phyloP scores from a whole-genome alignment of 1,140 invertebrate genomes.

The Pseudomyrmex flavicornis region DNA sequence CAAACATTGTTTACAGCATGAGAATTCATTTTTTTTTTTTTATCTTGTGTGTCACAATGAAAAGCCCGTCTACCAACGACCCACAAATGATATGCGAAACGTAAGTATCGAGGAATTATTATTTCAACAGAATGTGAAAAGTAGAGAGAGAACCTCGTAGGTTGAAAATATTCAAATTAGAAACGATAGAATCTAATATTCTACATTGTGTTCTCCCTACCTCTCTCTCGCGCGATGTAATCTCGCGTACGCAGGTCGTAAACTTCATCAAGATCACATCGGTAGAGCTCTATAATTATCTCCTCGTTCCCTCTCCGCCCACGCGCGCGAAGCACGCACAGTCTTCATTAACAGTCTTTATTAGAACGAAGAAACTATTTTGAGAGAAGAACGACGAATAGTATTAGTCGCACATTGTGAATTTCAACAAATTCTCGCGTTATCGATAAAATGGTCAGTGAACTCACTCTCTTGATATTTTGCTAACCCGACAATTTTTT shows the following conservation, averaged over 20 bases:
- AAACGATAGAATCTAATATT: no score
- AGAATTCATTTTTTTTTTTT: no score
- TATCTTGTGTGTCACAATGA: neutral
- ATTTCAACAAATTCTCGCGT: constrained; percentile 52
- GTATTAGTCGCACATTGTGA: constrained; percentile 34
- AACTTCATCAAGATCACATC: constrained; percentile 52
- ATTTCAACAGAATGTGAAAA: neutral
- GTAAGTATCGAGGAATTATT: constrained; percentile 19
- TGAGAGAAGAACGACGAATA: constrained; percentile 54
- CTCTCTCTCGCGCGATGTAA: neutral
- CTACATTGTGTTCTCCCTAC: no score
- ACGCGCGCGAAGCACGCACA: constrained; percentile 60
- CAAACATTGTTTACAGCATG: no score
- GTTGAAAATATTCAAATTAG: no score
- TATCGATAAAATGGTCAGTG: constrained; percentile 59
- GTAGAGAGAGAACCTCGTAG: neutral
- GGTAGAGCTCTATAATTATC: constrained; percentile 76
- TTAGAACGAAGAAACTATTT: constrained; percentile 75
- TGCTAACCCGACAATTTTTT: neutral
- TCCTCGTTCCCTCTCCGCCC: constrained; percentile 63
- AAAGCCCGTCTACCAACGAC: neutral
- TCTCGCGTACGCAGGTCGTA: constrained; percentile 3
- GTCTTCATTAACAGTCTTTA: constrained; percentile 62
- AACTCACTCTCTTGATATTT: neutral
- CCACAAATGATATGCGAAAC: constrained; percentile 8